A percentile compares a stretch with the other conserved stretches of the same genome.
Conservation (phyloP, 92 coral and sea anemone genomes). For the Bergia sp. region DNA sequence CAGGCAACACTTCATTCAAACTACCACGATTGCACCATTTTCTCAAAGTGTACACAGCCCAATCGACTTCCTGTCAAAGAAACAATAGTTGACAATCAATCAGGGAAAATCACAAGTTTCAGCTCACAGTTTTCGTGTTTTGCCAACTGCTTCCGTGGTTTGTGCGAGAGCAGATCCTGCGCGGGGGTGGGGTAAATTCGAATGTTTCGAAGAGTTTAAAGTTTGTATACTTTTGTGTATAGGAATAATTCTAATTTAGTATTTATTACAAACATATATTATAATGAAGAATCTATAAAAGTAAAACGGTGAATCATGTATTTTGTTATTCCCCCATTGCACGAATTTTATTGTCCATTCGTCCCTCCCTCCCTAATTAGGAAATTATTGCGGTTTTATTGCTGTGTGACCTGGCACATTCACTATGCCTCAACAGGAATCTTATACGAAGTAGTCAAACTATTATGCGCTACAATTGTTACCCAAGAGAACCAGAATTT, state of each 20-base stretch:
- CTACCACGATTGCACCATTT: not conserved
- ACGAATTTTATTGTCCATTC: no score
- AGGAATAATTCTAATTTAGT: no score
- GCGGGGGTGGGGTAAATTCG: not conserved
- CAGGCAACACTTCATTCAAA: not conserved
- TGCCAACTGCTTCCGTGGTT: not conserved
- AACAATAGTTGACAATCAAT: not conserved
- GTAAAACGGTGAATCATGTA: not conserved
- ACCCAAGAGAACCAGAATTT: not conserved
- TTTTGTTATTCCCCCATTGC: not conserved
- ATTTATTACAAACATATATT: no score
- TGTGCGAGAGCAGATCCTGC: not conserved
- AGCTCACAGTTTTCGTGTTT: no score
- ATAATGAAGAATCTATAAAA: no score
- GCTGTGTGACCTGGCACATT: not conserved
- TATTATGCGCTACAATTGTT: not conserved
- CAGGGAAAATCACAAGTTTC: not conserved
- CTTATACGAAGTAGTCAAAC: conserved; percentile 1
- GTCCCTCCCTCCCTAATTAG: not conserved
- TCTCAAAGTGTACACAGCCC: no score
- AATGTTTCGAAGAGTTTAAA: not conserved
- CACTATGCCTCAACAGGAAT: not conserved
- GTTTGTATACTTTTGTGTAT: no score
- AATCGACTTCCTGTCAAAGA: no score
- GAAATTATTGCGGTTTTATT: not conserved